A percentile compares a stretch with the other conserved stretches of the same genome.
phyloP scores from a whole-genome alignment of 1,140 invertebrate species.

The Drosophila varians region DNA sequence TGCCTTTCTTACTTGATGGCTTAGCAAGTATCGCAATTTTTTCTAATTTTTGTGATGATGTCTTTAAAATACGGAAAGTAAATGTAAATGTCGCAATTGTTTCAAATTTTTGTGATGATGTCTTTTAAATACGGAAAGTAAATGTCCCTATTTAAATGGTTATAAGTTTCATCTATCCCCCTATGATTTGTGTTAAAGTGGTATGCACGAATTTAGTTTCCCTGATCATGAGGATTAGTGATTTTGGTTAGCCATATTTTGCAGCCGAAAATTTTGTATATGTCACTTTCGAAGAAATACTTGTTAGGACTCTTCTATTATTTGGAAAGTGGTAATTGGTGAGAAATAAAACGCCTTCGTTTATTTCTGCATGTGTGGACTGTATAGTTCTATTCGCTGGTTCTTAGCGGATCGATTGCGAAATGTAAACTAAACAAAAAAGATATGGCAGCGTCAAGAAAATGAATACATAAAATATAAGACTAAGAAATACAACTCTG shows the following conservation, averaged over 20 bases:
- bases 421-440: too few relatives aligned
- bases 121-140: slow-evolving; percentile 10
- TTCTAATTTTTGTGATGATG: too few relatives aligned
- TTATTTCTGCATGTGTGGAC: too few relatives aligned
- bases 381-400: too few relatives aligned
- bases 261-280: slow-evolving; percentile 9
- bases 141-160: slow-evolving; percentile 12
- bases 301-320: not conserved
- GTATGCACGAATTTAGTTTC: not conserved
- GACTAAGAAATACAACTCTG: too few relatives aligned
- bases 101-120: slow-evolving; percentile 2
- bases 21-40: too few relatives aligned
- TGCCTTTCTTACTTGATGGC: too few relatives aligned
- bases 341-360: too few relatives aligned
- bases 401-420: too few relatives aligned
- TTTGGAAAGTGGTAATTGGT: slow-evolving; percentile 1
- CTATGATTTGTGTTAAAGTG: slow-evolving; percentile 17
- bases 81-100: slow-evolving; percentile 4
- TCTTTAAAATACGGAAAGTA: too few relatives aligned
- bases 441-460: too few relatives aligned
- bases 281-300: slow-evolving; percentile 9
- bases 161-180: slow-evolving; percentile 8
- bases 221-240: not conserved
- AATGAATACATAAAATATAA: too few relatives aligned
- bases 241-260: slow-evolving; percentile 6